These are phyloP conservation scores for Megaustenia siamemsis DNA, from an alignment of 2,888 invertebrate species.

Conservation along the genomic window DNA sequence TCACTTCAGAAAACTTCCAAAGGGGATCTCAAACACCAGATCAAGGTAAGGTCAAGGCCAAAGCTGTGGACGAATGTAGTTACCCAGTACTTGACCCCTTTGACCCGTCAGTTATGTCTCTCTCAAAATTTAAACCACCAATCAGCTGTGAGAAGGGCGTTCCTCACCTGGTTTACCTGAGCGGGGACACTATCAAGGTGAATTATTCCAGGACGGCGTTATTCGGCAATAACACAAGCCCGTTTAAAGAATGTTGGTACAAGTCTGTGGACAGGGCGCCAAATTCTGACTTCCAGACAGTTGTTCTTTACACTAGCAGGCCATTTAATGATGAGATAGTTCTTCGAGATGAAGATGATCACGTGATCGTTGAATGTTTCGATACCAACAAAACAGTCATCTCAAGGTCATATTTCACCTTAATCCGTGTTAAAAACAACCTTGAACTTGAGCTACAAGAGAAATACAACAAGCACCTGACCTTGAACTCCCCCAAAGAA, in stretches of 20 bases:
- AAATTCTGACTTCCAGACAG: constrained; percentile 16
- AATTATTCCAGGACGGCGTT: constrained; percentile 3
- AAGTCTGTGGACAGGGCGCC: neutral
- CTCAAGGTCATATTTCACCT: constrained; percentile 29
- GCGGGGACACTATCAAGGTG: neutral
- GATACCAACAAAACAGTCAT: neutral
- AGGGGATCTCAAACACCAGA: no score
- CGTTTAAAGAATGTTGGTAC: constrained; percentile 28
- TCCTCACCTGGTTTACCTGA: constrained; percentile 34
- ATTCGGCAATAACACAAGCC: neutral
- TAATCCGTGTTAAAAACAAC: neutral
- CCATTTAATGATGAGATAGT: constrained; percentile 13
- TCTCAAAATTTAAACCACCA: neutral
- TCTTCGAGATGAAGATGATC: constrained; percentile 1
- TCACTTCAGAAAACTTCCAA: no score
- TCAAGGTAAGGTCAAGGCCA: no score
- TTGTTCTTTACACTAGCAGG: neutral
- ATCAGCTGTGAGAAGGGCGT: neutral
- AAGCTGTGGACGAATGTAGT: neutral
- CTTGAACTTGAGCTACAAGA: neutral
- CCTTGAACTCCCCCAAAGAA: neutral
- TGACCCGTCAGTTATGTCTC: constrained; percentile 13
- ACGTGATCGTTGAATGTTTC: constrained; percentile 36
- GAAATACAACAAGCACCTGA: constrained; percentile 1
- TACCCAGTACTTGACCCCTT: constrained; percentile 41